A percentile compares a stretch with the other conserved stretches of the same genome.
phyloP scores from a whole-genome alignment of 2,888 invertebrate genomes.

The Minunthozetes semirufus region DNA sequence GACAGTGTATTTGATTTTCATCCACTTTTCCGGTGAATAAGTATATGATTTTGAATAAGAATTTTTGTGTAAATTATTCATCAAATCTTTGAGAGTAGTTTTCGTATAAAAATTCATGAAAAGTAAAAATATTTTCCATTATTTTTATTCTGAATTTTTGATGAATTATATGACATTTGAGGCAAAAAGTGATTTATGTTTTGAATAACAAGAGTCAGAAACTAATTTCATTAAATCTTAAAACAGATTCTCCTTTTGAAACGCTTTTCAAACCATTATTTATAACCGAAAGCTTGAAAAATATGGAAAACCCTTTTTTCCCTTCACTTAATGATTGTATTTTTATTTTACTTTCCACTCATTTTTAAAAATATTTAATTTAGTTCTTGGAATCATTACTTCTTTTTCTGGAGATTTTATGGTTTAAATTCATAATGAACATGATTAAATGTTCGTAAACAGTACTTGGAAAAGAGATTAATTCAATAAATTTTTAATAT shows the following conservation, averaged over 20 bases:
- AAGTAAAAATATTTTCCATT: background rate
- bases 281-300: background rate
- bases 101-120: background rate
- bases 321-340: no score
- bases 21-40: background rate
- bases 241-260: background rate
- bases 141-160: background rate
- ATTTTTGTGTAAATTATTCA: background rate
- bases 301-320: no score
- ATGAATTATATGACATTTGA: background rate
- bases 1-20: no score
- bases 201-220: conserved; percentile 6
- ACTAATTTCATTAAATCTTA: background rate
- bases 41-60: background rate
- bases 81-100: background rate
- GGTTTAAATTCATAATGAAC: no score
- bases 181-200: background rate
- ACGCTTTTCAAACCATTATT: background rate
- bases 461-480: no score
- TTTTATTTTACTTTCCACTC: no score
- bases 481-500: no score
- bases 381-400: no score
- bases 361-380: no score
- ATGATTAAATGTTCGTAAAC: no score
- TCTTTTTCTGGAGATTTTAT: no score